Conservation (phyloP, 2,113 vertebrate genomes). For the Argyrosomus japonicus region DNA sequence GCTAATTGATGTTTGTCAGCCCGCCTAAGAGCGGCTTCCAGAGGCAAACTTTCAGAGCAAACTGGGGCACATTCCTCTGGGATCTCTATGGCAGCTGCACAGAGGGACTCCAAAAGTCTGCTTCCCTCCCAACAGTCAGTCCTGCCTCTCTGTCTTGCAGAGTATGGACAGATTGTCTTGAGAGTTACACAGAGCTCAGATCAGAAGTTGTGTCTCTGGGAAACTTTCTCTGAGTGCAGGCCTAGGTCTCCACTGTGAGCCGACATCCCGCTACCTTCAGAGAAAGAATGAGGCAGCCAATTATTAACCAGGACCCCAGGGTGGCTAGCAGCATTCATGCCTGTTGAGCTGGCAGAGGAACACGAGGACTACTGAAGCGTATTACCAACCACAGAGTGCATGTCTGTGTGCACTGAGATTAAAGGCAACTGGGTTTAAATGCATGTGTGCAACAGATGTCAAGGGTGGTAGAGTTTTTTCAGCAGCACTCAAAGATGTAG, state of each 20-base stretch:
- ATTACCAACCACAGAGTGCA: slow-evolving; percentile 70
- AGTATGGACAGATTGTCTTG: slow-evolving; percentile 56
- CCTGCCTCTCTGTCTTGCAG: slow-evolving; percentile 35
- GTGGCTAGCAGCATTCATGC: slow-evolving; percentile 71
- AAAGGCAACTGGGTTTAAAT: slow-evolving; percentile 71
- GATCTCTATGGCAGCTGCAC: slow-evolving; percentile 82
- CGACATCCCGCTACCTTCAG: slow-evolving; percentile 66
- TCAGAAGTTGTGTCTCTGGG: slow-evolving; percentile 62
- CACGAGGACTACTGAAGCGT: slow-evolving; percentile 71
- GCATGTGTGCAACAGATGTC: slow-evolving; percentile 79
- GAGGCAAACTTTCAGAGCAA: slow-evolving; percentile 78
- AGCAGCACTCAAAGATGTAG: slow-evolving; percentile 25
- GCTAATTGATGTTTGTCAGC: slow-evolving; percentile 79
- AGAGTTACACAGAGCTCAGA: slow-evolving; percentile 52
- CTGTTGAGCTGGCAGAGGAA: slow-evolving; percentile 67
- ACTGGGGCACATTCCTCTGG: slow-evolving; percentile 79
- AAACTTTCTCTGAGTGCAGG: slow-evolving; percentile 52
- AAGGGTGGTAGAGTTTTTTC: slow-evolving; percentile 45
- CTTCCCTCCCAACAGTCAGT: slow-evolving; percentile 53
- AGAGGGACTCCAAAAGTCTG: slow-evolving; percentile 69
- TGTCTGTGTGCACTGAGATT: slow-evolving; percentile 70
- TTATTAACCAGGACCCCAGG: slow-evolving; percentile 82
- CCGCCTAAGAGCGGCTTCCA: slow-evolving; percentile 65
- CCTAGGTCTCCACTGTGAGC: slow-evolving; percentile 53
- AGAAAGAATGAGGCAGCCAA: slow-evolving; percentile 82